Evolutionary conservation across 1,140 invertebrate genomes (phyloP).

Genomic region (Notospermus geniculatus): DNA sequence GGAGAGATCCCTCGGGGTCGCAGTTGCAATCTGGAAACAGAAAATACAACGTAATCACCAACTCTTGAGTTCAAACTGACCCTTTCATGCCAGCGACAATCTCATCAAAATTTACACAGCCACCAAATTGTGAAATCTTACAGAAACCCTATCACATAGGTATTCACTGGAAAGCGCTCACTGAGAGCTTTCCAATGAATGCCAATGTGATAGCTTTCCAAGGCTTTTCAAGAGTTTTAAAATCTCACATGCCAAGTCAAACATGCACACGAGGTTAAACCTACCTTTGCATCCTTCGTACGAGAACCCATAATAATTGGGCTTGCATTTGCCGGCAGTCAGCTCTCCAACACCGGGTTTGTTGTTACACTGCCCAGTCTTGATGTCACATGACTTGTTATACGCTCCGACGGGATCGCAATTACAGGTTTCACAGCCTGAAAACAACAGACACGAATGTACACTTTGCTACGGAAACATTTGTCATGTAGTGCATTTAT

Average conservation of each 20-base stretch:
- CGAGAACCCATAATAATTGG: constrained; percentile 81
- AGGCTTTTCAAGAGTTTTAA: not conserved
- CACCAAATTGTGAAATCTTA: not conserved
- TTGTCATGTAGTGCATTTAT: no score
- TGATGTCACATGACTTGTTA: constrained; percentile 47
- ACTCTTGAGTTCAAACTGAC: no score
- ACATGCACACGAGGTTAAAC: constrained; percentile 37
- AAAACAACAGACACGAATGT: no score
- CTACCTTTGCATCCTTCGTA: constrained; percentile 76
- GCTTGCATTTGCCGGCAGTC: constrained; percentile 75
- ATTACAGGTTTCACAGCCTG: constrained; percentile 52
- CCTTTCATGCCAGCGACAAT: not conserved
- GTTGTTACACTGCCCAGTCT: constrained; percentile 79
- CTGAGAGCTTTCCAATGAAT: no score
- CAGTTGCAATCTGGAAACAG: constrained; percentile 72
- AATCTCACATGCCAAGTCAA: not conserved
- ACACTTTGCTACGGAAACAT: no score
- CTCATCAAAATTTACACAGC: no score
- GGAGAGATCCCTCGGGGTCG: constrained; percentile 72
- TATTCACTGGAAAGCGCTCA: no score
- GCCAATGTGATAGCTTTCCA: no score
- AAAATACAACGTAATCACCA: not conserved
- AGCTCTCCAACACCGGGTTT: constrained; percentile 79
- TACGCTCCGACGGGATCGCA: constrained; percentile 51
- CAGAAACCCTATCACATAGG: no score